Evolutionary conservation across 2,113 vertebrate genomes (phyloP), one percentile per base, ranked within the genome.

Genomic region (Lagopus muta): DNA sequence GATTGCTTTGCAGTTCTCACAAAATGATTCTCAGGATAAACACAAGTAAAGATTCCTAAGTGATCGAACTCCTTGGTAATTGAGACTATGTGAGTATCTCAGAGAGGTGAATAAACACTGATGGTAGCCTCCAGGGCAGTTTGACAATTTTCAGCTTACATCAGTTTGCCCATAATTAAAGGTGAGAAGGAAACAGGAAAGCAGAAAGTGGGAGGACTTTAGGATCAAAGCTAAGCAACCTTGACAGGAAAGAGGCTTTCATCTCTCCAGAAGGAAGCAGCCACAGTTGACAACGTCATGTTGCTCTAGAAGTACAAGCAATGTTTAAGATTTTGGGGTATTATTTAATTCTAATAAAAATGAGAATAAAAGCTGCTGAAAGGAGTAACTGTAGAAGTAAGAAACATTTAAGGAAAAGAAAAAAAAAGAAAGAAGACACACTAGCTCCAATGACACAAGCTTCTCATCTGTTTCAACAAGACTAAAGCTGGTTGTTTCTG

Each of bases 191-290:
- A 88, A 94, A 85, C 7, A 73, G 45, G 50, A 71, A 81, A 81
- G 50, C 82, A 88, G 57, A 88, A 94, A 72, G 30, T 72, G 25
- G 69, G 73, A 89, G 43, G 57, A 75, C 80, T 71, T 88, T 1
- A 40, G 82, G 52, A 94, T 93, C 57, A 92, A 90, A 75, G 65
- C 34, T 92, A 78, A 93, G 43, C 90, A 88, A 93, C 93, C 95
- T 92, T 95, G 88, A 86, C 34, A 81, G 76, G 42, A 83, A 86
- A 42, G 75, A 86, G 52, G 57, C 48, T 93, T 93, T 96, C 90
- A 77, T 67, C 73, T 71, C 65, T 88, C 25, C 57, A 86, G 42
- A 92, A 86, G 34, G 80, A 90, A 86, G 42, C 73, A 72, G 38
- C 40, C 66, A 77, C 72, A 91, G 52, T 30, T 69, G 47, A 57